These are phyloP conservation scores for Terebella lapidaria DNA, from an alignment of 2,888 invertebrate genomes.

Conservation along the genomic window DNA sequence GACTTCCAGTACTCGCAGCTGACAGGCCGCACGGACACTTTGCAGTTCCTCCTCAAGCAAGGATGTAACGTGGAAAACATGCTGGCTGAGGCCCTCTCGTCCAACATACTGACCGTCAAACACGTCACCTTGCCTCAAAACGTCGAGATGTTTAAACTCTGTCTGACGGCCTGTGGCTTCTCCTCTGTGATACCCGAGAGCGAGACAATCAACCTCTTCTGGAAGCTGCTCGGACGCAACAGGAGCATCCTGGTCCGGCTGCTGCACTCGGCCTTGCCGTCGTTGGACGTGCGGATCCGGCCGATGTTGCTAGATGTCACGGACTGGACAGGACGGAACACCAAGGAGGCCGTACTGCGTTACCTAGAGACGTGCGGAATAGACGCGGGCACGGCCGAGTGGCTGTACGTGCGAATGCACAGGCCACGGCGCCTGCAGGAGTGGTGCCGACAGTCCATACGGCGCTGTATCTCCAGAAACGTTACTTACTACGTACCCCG, in stretches of 20 bases:
- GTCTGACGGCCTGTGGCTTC: neutral
- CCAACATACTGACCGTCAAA: constrained; percentile 1
- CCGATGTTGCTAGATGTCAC: neutral
- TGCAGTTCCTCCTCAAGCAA: neutral
- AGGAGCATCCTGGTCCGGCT: neutral
- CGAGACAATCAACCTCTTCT: neutral
- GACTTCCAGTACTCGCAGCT: constrained; percentile 4
- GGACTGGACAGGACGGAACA: constrained; percentile 2
- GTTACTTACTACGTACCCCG: neutral
- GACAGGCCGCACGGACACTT: neutral
- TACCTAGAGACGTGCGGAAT: neutral
- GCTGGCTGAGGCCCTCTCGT: neutral
- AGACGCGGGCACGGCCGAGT: neutral
- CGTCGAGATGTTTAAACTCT: neutral
- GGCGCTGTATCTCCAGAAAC: neutral
- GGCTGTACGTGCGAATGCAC: neutral
- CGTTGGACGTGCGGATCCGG: neutral
- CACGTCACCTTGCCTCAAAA: neutral
- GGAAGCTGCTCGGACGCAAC: neutral
- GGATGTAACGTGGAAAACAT: neutral
- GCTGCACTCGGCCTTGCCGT: neutral
- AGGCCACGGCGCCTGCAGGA: neutral
- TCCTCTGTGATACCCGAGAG: neutral
- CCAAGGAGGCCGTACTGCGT: neutral
- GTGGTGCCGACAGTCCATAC: neutral